Conservation (phyloP, 1,140 invertebrate species). For the Aphis craccivora region DNA sequence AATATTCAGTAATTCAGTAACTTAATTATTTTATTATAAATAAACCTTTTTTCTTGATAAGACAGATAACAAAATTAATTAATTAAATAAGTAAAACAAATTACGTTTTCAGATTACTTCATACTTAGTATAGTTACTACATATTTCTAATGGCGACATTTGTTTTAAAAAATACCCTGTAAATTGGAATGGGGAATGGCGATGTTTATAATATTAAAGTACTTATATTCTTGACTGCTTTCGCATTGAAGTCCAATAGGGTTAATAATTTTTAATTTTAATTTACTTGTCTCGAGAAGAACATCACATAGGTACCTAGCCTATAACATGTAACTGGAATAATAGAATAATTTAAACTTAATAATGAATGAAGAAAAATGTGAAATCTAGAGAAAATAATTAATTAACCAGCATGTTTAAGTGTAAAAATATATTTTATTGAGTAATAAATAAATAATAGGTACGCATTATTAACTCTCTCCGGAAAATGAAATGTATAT, state of each 20-base stretch:
- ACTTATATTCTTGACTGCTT: neutral
- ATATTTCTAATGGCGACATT: neutral
- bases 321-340: neutral
- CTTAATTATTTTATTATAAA: neutral
- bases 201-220: neutral
- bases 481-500: neutral
- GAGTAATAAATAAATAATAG: slow-evolving; percentile 32
- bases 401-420: neutral
- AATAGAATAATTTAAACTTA: neutral
- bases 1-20: neutral
- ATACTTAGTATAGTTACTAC: neutral
- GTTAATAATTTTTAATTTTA: neutral
- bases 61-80: neutral
- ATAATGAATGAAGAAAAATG: neutral
- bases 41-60: neutral
- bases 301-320: neutral
- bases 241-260: neutral
- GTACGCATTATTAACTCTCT: neutral
- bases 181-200: neutral
- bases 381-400: slow-evolving; percentile 13
- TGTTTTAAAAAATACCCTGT: neutral
- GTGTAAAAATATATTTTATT: slow-evolving; percentile 16
- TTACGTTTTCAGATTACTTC: neutral
- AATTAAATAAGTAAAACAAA: neutral
- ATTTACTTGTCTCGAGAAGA: neutral